These are phyloP conservation scores for Drosophila sp. DNA, from an alignment of 1,140 invertebrate species.

Conservation along the genomic window DNA sequence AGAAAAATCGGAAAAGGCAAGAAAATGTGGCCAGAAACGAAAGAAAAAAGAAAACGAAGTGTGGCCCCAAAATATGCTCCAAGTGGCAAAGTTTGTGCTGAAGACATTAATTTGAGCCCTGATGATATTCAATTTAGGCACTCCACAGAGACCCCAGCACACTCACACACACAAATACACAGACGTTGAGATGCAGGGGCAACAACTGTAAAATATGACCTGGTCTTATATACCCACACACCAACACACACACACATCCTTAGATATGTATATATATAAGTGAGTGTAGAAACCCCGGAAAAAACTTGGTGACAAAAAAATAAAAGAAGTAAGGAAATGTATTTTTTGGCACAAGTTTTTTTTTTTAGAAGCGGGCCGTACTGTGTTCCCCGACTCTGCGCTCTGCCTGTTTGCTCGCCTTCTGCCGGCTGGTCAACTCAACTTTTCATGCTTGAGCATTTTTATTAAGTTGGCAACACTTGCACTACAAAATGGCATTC, in stretches of 20 bases:
- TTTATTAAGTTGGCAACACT: constrained; percentile 79
- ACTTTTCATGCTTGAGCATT: constrained; percentile 76
- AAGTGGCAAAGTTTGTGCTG: constrained; percentile 77
- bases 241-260: constrained; percentile 7
- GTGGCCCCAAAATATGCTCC: constrained; percentile 61
- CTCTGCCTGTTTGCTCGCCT: constrained; percentile 25
- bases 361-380: constrained; percentile 50
- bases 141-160: constrained; percentile 65
- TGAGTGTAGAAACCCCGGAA: constrained; percentile 9
- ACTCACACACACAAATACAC: constrained; percentile 35
- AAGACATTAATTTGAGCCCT: constrained; percentile 81
- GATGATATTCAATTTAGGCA: constrained; percentile 81
- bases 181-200: constrained; percentile 45
- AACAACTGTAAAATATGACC: constrained; percentile 73
- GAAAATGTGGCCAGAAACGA: constrained; percentile 1
- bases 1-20: constrained; percentile 24
- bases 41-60: constrained; percentile 6
- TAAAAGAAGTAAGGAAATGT: constrained; percentile 52
- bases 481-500: constrained; percentile 44
- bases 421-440: constrained; percentile 65
- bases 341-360: constrained; percentile 74
- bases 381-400: constrained; percentile 24
- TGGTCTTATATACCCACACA: constrained; percentile 28
- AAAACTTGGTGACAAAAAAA: constrained; percentile 61
- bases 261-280: constrained; percentile 11